Percentiles rank a stretch among this genome's conserved stretches.
Evolutionary conservation across 2,797 vertebrate species (phyloP).

Genomic region (Pristis pectinata): DNA sequence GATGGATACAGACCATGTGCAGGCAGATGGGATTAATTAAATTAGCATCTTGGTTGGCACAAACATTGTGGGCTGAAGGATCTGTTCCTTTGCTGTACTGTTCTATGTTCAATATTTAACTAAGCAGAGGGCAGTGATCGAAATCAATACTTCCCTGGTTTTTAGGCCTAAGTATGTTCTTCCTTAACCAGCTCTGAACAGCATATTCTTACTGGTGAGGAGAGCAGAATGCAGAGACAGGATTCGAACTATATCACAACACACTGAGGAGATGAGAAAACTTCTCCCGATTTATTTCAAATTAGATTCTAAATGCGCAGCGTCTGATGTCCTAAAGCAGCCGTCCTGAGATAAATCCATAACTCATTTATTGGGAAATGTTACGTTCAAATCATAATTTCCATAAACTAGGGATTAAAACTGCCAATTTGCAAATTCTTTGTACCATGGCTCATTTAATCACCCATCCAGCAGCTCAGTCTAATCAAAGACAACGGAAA

Average conservation of each 20-base stretch:
- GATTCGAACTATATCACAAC: neutral
- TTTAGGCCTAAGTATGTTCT: neutral
- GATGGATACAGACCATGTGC: no score
- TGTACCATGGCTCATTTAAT: constrained; percentile 24
- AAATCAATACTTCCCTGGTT: neutral
- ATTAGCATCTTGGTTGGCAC: no score
- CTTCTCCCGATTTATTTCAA: neutral
- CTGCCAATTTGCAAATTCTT: constrained; percentile 33
- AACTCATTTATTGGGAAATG: constrained; percentile 16
- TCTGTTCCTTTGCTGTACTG: no score
- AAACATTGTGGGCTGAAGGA: no score
- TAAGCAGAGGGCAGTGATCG: neutral
- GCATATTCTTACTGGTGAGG: neutral
- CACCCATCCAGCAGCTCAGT: constrained; percentile 23
- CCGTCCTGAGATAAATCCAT: constrained; percentile 9
- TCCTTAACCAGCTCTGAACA: neutral
- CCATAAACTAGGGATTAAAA: constrained; percentile 36
- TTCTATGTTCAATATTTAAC: no score
- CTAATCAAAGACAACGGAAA: constrained; percentile 35
- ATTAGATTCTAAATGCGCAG: constrained; percentile 11
- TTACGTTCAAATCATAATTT: constrained; percentile 15
- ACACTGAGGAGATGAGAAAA: neutral
- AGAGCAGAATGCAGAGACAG: neutral
- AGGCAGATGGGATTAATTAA: no score
- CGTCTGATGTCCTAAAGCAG: neutral